Conservation (phyloP, 2,888 invertebrate species). For the Choreutis nemorana region DNA sequence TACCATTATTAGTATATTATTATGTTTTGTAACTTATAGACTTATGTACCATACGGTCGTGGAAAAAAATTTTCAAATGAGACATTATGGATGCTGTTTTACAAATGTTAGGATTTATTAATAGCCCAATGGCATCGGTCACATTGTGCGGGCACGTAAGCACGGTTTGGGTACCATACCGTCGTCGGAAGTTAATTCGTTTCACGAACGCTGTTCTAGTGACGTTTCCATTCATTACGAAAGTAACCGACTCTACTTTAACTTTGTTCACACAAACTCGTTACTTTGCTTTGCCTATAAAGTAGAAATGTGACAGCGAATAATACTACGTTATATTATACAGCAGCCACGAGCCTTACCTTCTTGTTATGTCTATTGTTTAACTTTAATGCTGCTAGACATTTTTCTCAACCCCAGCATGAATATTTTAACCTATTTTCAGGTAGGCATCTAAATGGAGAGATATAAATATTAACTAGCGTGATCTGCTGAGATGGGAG, state of each 20-base stretch:
- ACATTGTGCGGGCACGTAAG: no score
- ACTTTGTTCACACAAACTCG: constrained; percentile 55
- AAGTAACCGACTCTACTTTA: constrained; percentile 45
- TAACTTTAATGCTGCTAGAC: constrained; percentile 41
- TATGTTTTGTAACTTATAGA: no score
- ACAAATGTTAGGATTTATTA: no score
- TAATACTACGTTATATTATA: constrained; percentile 64
- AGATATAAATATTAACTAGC: constrained; percentile 14
- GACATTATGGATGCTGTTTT: no score
- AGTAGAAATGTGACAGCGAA: constrained; percentile 63
- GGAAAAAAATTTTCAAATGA: no score
- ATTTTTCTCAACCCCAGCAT: constrained; percentile 1
- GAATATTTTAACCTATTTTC: constrained; percentile 7
- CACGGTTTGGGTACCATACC: no score
- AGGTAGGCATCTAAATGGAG: constrained; percentile 1
- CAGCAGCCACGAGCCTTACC: constrained; percentile 62
- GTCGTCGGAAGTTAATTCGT: constrained; percentile 41
- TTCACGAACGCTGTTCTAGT: constrained; percentile 43
- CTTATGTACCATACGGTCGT: no score
- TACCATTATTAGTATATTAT: no score
- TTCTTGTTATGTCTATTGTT: constrained; percentile 52
- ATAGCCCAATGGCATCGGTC: no score
- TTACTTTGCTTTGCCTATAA: constrained; percentile 57
- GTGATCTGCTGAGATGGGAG: constrained; percentile 16
- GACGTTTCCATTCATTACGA: constrained; percentile 60